Percentiles rank a stretch among this genome's conserved stretches.
These are phyloP conservation scores for Brienomyrus brachyistius DNA, from an alignment of 2,113 vertebrate genomes.

Conservation along the genomic window DNA sequence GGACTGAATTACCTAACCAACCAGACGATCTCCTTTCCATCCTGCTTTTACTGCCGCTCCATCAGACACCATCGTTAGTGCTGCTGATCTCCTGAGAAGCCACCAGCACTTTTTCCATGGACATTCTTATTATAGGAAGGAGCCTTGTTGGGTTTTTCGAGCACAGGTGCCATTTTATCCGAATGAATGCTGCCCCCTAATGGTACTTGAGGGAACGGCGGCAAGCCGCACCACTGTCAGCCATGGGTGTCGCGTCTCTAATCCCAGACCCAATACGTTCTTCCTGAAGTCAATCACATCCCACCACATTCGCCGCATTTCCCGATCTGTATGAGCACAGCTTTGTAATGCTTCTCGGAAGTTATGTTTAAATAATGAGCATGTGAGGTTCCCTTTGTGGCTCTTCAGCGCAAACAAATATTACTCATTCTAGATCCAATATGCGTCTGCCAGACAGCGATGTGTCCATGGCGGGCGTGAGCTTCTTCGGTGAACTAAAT, in stretches of 20 bases:
- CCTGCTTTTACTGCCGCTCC: neutral
- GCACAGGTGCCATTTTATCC: neutral
- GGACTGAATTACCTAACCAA: neutral
- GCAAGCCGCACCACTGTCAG: neutral
- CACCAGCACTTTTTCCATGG: neutral
- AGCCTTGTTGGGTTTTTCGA: neutral
- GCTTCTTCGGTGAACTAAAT: neutral
- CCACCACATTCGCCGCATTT: neutral
- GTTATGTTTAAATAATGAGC: constrained; percentile 2
- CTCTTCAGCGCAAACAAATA: neutral
- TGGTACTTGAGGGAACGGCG: neutral
- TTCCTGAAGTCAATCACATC: neutral
- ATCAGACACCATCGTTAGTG: neutral
- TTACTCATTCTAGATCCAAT: neutral
- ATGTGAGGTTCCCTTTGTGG: neutral
- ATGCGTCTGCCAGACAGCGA: neutral
- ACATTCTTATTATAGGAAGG: neutral
- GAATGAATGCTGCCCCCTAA: neutral
- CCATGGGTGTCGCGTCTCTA: neutral
- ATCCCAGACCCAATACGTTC: neutral
- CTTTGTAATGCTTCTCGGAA: constrained; percentile 3
- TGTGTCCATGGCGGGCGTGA: neutral
- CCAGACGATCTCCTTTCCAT: neutral
- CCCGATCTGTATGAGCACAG: neutral
- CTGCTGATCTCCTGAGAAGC: neutral